Percentiles rank a stretch among this genome's conserved stretches.
Evolutionary conservation across 2,888 invertebrate species (phyloP).

Genomic region (Drosophila recens): DNA sequence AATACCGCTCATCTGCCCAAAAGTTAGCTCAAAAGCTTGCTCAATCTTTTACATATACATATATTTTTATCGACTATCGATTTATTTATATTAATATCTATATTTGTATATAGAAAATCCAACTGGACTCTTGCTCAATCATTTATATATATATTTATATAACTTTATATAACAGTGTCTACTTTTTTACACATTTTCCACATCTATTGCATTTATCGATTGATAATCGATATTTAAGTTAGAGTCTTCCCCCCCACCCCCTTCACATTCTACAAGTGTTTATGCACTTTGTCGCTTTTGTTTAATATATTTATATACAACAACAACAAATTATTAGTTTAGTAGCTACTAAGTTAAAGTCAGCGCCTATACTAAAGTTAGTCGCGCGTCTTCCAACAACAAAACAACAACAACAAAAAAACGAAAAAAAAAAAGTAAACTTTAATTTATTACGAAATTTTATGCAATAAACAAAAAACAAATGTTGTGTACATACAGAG

Average conservation of each 20-base stretch:
- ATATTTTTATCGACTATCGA: neutral
- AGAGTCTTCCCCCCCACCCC: neutral
- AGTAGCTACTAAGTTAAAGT: constrained; percentile 29
- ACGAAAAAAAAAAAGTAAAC: constrained; percentile 41
- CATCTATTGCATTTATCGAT: constrained; percentile 36
- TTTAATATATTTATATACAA: constrained; percentile 70
- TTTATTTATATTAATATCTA: neutral
- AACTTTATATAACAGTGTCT: neutral
- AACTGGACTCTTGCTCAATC: constrained; percentile 20
- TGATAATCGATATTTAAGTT: constrained; percentile 16
- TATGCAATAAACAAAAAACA: constrained; percentile 49
- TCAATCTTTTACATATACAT: neutral
- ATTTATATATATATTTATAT: neutral
- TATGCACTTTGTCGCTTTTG: constrained; percentile 60
- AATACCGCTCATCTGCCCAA: neutral
- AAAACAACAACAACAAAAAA: constrained; percentile 23
- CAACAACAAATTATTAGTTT: constrained; percentile 36
- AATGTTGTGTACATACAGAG: constrained; percentile 53
- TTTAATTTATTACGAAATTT: constrained; percentile 58
- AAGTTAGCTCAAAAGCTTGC: constrained; percentile 6
- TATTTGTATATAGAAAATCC: neutral
- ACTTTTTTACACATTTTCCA: neutral
- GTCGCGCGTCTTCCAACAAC: constrained; percentile 53
- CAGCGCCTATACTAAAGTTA: constrained; percentile 16
- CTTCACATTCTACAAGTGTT: neutral